A percentile compares a stretch with the other conserved stretches of the same genome.
Conservation (phyloP, 2,797 vertebrate genomes). For the Phataginus tetradactyla region DNA sequence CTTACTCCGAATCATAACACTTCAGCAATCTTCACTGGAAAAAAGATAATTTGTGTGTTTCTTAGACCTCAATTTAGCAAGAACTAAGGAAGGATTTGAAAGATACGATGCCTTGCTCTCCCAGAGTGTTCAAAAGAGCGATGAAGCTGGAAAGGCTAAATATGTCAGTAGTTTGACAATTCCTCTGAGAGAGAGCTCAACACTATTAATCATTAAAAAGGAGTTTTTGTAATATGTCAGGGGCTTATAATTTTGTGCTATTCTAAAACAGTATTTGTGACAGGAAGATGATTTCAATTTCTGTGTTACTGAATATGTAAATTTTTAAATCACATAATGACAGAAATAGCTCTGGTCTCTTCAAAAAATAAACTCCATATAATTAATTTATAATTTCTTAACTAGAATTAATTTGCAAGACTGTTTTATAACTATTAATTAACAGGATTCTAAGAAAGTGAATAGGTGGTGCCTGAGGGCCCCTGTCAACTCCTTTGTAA, state of each 20-base stretch:
- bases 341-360: conserved; percentile 4
- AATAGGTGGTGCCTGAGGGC: neutral
- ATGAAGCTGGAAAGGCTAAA: neutral
- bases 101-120: conserved; percentile 13
- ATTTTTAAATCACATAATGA: neutral
- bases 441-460: neutral
- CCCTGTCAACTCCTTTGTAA: neutral
- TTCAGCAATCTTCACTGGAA: neutral
- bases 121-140: neutral
- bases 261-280: neutral
- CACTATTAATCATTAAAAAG: neutral
- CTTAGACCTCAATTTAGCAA: conserved; percentile 44
- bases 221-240: neutral
- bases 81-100: conserved; percentile 16
- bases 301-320: neutral
- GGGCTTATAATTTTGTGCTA: neutral
- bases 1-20: conserved; percentile 20
- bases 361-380: neutral
- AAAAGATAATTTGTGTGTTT: neutral
- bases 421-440: neutral
- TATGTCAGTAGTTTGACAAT: neutral
- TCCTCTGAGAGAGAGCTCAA: neutral
- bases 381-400: conserved; percentile 12
- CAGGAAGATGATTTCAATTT: conserved; percentile 17
- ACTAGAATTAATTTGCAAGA: neutral